Evolutionary conservation across 2,797 vertebrate genomes (phyloP).

Genomic region (Neoniphon sammara): DNA sequence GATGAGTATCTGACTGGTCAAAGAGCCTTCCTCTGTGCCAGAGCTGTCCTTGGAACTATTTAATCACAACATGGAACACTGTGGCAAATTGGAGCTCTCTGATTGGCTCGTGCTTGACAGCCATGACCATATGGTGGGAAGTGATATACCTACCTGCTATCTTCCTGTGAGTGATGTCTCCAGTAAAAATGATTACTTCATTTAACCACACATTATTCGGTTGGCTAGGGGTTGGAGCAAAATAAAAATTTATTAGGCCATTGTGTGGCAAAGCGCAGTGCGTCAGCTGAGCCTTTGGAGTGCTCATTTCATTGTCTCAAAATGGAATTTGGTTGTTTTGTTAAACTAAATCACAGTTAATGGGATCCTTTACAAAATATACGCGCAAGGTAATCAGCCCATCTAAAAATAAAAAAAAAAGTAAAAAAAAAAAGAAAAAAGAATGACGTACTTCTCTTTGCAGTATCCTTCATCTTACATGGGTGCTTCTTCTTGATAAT

Average conservation of each 20-base stretch:
- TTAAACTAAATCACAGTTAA: constrained; percentile 31
- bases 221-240: constrained; percentile 72
- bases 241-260: constrained; percentile 76
- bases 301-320: constrained; percentile 39
- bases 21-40: constrained; percentile 79
- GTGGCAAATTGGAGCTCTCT: constrained; percentile 82
- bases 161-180: constrained; percentile 83
- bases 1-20: constrained; percentile 84
- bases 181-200: constrained; percentile 87
- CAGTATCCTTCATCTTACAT: neutral
- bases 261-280: constrained; percentile 61
- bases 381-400: neutral
- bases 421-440: neutral
- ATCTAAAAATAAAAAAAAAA: neutral
- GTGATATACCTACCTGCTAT: constrained; percentile 87
- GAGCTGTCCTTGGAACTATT: constrained; percentile 83
- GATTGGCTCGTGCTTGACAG: constrained; percentile 82
- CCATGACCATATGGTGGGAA: constrained; percentile 85
- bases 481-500: neutral
- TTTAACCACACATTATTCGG: constrained; percentile 84
- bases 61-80: constrained; percentile 84
- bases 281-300: constrained; percentile 75
- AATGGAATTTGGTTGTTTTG: constrained; percentile 42
- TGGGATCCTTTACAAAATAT: constrained; percentile 12
- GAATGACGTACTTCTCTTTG: neutral